These are phyloP conservation scores for Arvicanthis niloticus DNA, from an alignment of 2,113 vertebrate genomes.

Conservation along the genomic window DNA sequence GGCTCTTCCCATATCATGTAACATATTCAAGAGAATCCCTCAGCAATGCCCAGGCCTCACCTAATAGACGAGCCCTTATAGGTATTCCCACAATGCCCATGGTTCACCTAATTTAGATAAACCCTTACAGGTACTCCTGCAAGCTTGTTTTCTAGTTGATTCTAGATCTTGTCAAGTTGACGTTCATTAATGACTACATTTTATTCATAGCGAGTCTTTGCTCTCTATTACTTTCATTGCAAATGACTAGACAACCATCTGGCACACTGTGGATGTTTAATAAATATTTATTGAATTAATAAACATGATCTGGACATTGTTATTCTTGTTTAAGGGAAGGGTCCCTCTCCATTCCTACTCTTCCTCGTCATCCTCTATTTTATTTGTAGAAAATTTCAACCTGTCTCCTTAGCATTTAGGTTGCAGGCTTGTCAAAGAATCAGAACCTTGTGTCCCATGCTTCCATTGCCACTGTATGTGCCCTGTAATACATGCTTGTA, in stretches of 20 bases:
- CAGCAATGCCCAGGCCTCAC: not conserved
- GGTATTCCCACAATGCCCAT: not conserved
- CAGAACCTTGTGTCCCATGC: not conserved
- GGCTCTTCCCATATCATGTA: not conserved
- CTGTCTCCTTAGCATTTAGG: not conserved
- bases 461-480: not conserved
- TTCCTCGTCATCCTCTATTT: not conserved
- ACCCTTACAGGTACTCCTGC: not conserved
- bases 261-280: not conserved
- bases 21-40: not conserved
- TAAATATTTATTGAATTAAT: constrained; percentile 1
- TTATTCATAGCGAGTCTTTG: not conserved
- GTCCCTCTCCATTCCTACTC: not conserved
- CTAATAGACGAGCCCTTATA: not conserved
- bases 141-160: not conserved
- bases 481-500: not conserved
- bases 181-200: not conserved
- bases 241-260: not conserved
- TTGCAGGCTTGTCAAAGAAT: not conserved
- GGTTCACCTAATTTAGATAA: not conserved
- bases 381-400: not conserved
- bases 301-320: not conserved
- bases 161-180: not conserved
- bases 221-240: not conserved
- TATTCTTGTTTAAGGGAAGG: not conserved